Base-by-base conservation (phyloP, 2,888 invertebrate genomes). In the Ischnus inquisitorius region DNA sequence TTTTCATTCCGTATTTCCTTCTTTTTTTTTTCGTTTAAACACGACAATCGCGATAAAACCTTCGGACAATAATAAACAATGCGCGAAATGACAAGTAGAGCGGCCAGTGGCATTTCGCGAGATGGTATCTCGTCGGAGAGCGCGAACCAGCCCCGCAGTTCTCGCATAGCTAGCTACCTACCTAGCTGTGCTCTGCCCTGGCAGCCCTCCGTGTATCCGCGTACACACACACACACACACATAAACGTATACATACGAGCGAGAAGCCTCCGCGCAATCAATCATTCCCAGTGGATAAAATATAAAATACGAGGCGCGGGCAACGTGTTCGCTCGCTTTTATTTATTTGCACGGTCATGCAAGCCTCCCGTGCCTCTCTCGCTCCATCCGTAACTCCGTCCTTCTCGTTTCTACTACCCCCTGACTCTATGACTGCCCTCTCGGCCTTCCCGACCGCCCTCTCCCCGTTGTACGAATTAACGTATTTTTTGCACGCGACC, bases 21-120 rank as follows among this genome's bases (percentile, higher is more conserved):
- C 19, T 62, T 75, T 62, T 78, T 82, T 84, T 82, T 82, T 79
- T 84, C 81, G 79, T 68, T 83, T 79, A 79, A 83, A 79, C 81
- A 82, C 83, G 87, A 79, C 88, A 87, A 91, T 91, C 91, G 87
- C 87, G 92, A 92, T 92, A 92, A 91, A 91, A 88, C 83, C 90
- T 88, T 90, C 90, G 90, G 91, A 90, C 90, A 92, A 93, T 92
- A 92, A 93, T 92, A 92, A 93, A 92, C 92, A 92, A 92, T 92
- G 92, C 92, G 92, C 91, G 90, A 92, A 93, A 92, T 92, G 92
- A 92, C 92, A 91, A 92, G 92, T 91, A 91, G 88, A 86, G 86
- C 86, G 82, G 80, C 86, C 88, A 87, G 87, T 89, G 90, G 89
- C 90, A 90, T 92, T 92, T 92, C 88, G 91, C 92, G 90, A 90